Percentiles rank a stretch among this genome's conserved stretches.
Conservation (phyloP, 2,113 vertebrate species). For the Donacobius atricapilla region DNA sequence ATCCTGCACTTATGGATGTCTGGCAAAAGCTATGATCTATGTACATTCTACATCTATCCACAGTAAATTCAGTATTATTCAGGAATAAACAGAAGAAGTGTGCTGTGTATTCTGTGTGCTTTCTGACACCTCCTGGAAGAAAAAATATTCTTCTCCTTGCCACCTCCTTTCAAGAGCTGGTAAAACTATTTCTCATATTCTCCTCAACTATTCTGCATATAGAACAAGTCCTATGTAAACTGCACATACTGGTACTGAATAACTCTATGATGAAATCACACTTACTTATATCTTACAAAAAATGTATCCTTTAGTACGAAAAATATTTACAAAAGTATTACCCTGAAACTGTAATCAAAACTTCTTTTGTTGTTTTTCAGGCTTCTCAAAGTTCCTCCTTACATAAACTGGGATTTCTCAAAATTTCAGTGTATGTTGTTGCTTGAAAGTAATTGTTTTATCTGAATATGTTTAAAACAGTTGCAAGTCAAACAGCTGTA, state of each 20-base stretch:
- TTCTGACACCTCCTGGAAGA: neutral
- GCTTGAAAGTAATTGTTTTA: neutral
- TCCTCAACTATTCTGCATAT: neutral
- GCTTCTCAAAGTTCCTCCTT: neutral
- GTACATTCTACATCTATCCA: accelerated
- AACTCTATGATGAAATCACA: neutral
- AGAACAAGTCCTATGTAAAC: neutral
- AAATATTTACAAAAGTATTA: neutral
- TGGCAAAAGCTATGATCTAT: neutral
- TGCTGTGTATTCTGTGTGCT: neutral
- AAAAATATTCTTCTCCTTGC: neutral
- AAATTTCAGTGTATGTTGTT: neutral
- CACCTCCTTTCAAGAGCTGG: neutral
- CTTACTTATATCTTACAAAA: neutral
- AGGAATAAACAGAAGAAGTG: neutral
- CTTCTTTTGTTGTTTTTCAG: neutral
- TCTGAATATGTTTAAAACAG: neutral
- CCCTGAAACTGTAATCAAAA: neutral
- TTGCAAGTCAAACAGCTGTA: neutral
- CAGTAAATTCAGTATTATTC: neutral
- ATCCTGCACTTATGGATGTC: accelerated
- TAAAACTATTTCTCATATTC: neutral
- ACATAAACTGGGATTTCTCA: neutral
- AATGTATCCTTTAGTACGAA: neutral
- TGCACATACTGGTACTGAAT: neutral